Base-by-base conservation (phyloP, 2,797 vertebrate species). In the Mastacembelus armatus region DNA sequence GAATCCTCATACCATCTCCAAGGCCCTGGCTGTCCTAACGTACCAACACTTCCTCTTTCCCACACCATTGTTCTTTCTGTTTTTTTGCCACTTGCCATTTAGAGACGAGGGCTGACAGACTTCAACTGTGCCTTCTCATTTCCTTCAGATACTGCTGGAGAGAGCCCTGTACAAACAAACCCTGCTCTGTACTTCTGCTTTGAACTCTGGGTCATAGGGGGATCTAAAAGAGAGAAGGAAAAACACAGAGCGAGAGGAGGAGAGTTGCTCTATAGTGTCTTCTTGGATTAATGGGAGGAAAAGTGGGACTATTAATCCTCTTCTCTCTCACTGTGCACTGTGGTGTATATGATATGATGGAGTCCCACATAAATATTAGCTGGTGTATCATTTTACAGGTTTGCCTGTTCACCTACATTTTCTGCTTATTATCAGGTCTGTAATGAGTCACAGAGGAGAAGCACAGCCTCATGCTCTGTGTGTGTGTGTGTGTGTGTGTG, bases 381-480 rank as follows among this genome's bases (percentile, higher is more conserved):
- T 80, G 82, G 59, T 73, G 77, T 84, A 78, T 91, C 61, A 22
- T 81, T 81, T 71, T 50, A 77, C 59, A 78, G 48, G 88, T 84
- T 84, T 81, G 75, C 72, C 77, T 58, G 79, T 86, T 91, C 80
- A 80, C 73, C 70, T 70, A 62, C 74, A 85, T 88, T 83, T 84
- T 81, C 67, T 87, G 84, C 81, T 88, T 85, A 86, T 91, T 89
- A 85, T 87, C 70, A 61, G 70, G 61, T 71, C 45, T 71, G 48
- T 93, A 92, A 93, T 93, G 91, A 93, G 93, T 88, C 91, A 87
- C 91, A 43, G 64, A 82, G 82, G 89, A 85, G 74, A 81, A 54
- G 57, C 56, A 29, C 55, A 29, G 57, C 73, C 48, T 38, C 19
- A 19, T 10, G 26, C 71, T 64, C 39, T 36, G 15, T 62, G 21